These are phyloP conservation scores for Nesometra sesokonis DNA, from an alignment of 35 echinoderm and acorn worm genomes.

Conservation along the genomic window DNA sequence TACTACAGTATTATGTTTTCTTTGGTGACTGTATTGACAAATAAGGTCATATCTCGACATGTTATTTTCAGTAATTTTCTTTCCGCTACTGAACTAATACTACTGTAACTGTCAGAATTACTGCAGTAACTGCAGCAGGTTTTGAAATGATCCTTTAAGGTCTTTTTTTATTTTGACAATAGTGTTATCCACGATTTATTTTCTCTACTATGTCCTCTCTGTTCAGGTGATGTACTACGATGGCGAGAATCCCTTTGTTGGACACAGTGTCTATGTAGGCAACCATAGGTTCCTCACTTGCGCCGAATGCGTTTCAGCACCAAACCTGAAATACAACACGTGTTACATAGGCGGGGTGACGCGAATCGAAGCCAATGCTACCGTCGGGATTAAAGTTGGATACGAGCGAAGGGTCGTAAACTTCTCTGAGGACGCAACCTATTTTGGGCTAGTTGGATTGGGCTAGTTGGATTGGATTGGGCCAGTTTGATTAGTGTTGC, in stretches of 20 bases:
- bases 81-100: too few relatives aligned
- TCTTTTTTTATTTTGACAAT: too few relatives aligned
- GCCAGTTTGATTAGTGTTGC: too few relatives aligned
- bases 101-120: too few relatives aligned
- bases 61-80: too few relatives aligned
- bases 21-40: too few relatives aligned
- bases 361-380: background rate
- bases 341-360: conserved; percentile 40
- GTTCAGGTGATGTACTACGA: conserved; percentile 22
- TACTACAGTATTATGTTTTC: too few relatives aligned
- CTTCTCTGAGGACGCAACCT: conserved; percentile 14
- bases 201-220: background rate
- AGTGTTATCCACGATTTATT: too few relatives aligned
- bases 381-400: conserved; percentile 25
- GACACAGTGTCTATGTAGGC: conserved; percentile 30
- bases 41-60: too few relatives aligned
- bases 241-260: conserved; percentile 20
- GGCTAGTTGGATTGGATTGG: too few relatives aligned
- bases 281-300: conserved; percentile 7
- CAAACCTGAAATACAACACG: conserved; percentile 34
- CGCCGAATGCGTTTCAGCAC: conserved; percentile 17
- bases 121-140: too few relatives aligned
- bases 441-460: conserved; percentile 24
- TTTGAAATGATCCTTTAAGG: too few relatives aligned
- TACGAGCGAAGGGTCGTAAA: conserved; percentile 6